Conservation (phyloP, 2,797 vertebrate genomes). For the Cyprinodon diabolis region DNA sequence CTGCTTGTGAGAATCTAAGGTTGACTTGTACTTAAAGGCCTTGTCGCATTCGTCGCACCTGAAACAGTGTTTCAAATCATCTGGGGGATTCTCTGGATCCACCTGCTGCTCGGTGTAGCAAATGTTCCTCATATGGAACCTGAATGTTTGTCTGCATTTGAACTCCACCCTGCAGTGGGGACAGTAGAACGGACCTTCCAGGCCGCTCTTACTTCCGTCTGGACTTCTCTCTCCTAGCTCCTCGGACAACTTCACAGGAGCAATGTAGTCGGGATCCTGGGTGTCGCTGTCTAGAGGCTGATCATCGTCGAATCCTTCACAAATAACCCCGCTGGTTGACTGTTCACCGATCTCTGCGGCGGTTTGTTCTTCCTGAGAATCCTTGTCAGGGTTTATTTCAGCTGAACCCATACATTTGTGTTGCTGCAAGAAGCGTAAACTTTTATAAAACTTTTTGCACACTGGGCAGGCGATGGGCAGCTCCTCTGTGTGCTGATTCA, state of each 20-base stretch:
- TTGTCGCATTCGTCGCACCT: slow-evolving; percentile 73
- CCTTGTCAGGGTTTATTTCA: slow-evolving; percentile 35
- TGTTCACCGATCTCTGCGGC: slow-evolving; percentile 31
- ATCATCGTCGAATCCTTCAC: slow-evolving; percentile 37
- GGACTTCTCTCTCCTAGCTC: slow-evolving; percentile 48
- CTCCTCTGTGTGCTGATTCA: slow-evolving; percentile 63
- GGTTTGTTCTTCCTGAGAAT: slow-evolving; percentile 24
- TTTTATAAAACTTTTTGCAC: slow-evolving; percentile 69
- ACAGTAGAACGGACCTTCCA: slow-evolving; percentile 70
- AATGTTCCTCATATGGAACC: slow-evolving; percentile 75
- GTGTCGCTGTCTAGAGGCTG: slow-evolving; percentile 4
- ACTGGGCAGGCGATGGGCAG: slow-evolving; percentile 47
- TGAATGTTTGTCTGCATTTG: slow-evolving; percentile 75
- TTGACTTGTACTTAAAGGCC: slow-evolving; percentile 75
- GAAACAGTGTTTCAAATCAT: slow-evolving; percentile 70
- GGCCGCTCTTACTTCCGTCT: slow-evolving; percentile 40
- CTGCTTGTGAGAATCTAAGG: slow-evolving; percentile 75
- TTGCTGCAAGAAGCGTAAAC: slow-evolving; percentile 63
- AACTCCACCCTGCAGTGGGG: slow-evolving; percentile 76
- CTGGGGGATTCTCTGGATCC: slow-evolving; percentile 66
- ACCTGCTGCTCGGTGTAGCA: slow-evolving; percentile 77
- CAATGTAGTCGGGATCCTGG: slow-evolving; percentile 41
- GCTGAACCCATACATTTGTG: slow-evolving; percentile 58
- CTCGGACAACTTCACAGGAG: slow-evolving; percentile 29
- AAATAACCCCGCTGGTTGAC: slow-evolving; percentile 32